Percentiles rank a stretch among this genome's conserved stretches.
These are phyloP conservation scores for Laspeyria flexula DNA, from an alignment of 2,888 invertebrate species.

Conservation along the genomic window DNA sequence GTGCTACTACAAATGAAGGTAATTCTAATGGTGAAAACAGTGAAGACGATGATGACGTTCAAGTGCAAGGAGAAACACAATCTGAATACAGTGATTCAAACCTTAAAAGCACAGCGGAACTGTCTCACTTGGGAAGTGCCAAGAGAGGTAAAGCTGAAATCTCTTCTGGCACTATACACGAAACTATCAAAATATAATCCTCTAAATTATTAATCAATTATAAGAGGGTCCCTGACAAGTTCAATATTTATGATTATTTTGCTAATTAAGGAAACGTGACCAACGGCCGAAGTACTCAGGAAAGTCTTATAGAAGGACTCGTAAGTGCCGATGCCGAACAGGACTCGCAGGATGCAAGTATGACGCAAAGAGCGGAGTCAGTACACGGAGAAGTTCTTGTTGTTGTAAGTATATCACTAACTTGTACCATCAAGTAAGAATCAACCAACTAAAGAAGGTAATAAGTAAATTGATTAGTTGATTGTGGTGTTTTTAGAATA, in stretches of 20 bases:
- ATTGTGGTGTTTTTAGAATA: conserved; percentile 82
- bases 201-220: conserved; percentile 63
- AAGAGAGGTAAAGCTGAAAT: conserved; percentile 76
- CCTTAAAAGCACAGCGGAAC: conserved; percentile 71
- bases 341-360: conserved; percentile 82
- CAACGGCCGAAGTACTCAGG: conserved; percentile 77
- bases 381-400: conserved; percentile 72
- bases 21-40: conserved; percentile 71
- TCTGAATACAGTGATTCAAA: conserved; percentile 75
- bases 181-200: conserved; percentile 73
- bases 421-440: conserved; percentile 62
- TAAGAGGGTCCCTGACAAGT: conserved; percentile 81
- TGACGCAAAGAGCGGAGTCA: conserved; percentile 69
- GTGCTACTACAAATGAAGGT: conserved; percentile 66
- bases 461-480: conserved; percentile 70
- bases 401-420: conserved; percentile 77
- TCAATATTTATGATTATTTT: conserved; percentile 84
- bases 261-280: conserved; percentile 83
- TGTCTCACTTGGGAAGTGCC: conserved; percentile 72
- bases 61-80: conserved; percentile 78
- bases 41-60: conserved; percentile 85
- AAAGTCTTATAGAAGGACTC: conserved; percentile 82
- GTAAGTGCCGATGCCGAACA: conserved; percentile 78
- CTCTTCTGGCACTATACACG: conserved; percentile 78
- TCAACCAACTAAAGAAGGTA: conserved; percentile 71